These are phyloP conservation scores for Eubucco bourcierii DNA, from an alignment of 2,113 vertebrate species.

Conservation along the genomic window DNA sequence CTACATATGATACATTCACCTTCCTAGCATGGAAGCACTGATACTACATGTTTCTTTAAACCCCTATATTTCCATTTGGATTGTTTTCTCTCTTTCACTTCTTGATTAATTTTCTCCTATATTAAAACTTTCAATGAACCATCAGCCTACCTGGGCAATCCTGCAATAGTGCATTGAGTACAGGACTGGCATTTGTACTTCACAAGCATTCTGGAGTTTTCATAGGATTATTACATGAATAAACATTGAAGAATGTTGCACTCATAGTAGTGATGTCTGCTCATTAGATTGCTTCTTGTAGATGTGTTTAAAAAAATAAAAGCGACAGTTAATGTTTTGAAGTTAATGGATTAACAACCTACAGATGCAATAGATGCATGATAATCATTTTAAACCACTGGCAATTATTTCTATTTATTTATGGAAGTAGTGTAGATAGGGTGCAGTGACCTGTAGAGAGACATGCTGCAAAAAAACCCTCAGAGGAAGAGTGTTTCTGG, in stretches of 20 bases:
- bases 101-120: neutral
- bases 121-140: constrained; percentile 15
- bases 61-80: neutral
- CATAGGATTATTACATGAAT: neutral
- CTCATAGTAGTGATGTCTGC: neutral
- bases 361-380: neutral
- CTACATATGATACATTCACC: accelerated
- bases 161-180: neutral
- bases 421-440: neutral
- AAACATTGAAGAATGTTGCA: neutral
- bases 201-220: neutral
- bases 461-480: neutral
- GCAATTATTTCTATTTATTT: constrained; percentile 34
- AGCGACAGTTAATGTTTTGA: neutral
- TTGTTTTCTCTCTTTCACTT: neutral
- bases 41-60: neutral
- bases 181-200: neutral
- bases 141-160: neutral
- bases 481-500: neutral
- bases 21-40: neutral
- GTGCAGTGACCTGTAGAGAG: neutral
- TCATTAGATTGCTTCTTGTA: neutral
- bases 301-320: neutral
- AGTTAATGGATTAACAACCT: neutral
- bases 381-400: neutral